Evolutionary conservation across 2,888 invertebrate genomes (phyloP), one percentile per base, ranked within the genome.

Genomic region (Periphyllus acericola): DNA sequence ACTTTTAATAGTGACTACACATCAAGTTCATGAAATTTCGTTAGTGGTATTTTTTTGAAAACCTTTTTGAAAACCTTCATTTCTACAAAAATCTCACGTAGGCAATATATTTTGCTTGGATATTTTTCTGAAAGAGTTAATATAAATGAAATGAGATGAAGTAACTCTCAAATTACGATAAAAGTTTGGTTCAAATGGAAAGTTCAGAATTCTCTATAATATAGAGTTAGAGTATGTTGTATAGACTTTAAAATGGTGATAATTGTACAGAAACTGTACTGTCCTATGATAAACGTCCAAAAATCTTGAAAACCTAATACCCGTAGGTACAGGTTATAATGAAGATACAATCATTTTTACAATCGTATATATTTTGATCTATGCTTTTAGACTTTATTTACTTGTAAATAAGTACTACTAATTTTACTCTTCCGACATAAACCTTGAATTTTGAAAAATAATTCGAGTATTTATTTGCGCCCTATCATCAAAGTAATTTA

Each of bases 11-110:
- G 71, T 72, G 71, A 9, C n/a, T n/a, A n/a, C 52, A 72, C 34
- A 34, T 52, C 52, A 66, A 71, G 32, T 46, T 82, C 34, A 82
- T 72, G 1, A 46, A 32, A 82, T 72, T 71, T 32, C 52, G 32
- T 52, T 17, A 19, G 34, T 52, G 32, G 25, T 52, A 82, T 71
- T 25, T 32, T 32, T 82, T n/a, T 29, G 6, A 32, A 52, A 82
- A 81, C 32, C 46, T 32, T 82, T n/a, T 29, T 8, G 46, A 52
- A 82, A 81, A 82, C 32, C 72, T 52, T 52, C 9, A n/a, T 71
- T 52, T 72, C 32, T 52, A 34, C 72, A 52, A 82, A 82, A 32
- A 52, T 72, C 32, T 72, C 52, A 32, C 34, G 72, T 52, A 29
- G 14, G 46, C 11, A 14, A 2, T 46, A 14, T 46, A 11, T 46